Evolutionary conservation across 2,797 vertebrate species (phyloP).

Genomic region (Falco novaeseelandiae): DNA sequence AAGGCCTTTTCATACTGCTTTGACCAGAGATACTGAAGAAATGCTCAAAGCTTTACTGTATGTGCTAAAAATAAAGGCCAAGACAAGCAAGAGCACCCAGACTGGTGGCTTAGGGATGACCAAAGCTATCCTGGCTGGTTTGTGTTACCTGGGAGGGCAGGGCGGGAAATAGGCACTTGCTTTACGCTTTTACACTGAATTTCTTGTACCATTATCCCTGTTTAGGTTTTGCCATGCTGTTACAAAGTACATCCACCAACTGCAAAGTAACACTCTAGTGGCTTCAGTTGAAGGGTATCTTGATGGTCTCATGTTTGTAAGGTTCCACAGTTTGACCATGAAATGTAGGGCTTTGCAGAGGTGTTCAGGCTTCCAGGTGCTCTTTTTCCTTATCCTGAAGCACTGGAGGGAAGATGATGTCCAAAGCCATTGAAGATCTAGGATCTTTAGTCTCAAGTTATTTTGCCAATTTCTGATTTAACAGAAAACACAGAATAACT

Average conservation of each 20-base stretch:
- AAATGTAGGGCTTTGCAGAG: not conserved
- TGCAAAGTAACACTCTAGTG: not conserved
- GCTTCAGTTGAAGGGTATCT: not conserved
- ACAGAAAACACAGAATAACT: not conserved
- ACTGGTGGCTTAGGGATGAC: not conserved
- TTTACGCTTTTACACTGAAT: not conserved
- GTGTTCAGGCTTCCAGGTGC: not conserved
- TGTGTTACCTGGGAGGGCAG: fast-evolving
- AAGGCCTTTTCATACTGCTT: not conserved
- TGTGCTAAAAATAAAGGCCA: not conserved
- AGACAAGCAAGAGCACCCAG: not conserved
- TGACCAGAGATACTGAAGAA: not conserved
- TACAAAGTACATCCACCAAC: not conserved
- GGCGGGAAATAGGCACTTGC: not conserved
- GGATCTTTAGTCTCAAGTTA: not conserved
- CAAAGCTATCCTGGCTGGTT: not conserved
- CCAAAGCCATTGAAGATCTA: not conserved
- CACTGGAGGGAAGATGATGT: not conserved
- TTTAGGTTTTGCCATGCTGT: not conserved
- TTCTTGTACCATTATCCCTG: not conserved
- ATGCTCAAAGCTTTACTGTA: not conserved
- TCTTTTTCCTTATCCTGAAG: not conserved
- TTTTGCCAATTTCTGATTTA: not conserved
- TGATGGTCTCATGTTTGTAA: not conserved
- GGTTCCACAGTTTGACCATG: not conserved